Evolutionary conservation across 37 sponge, comb jelly and placozoan genomes (phyloP).

Genomic region (Trichoplax adhaerens): DNA sequence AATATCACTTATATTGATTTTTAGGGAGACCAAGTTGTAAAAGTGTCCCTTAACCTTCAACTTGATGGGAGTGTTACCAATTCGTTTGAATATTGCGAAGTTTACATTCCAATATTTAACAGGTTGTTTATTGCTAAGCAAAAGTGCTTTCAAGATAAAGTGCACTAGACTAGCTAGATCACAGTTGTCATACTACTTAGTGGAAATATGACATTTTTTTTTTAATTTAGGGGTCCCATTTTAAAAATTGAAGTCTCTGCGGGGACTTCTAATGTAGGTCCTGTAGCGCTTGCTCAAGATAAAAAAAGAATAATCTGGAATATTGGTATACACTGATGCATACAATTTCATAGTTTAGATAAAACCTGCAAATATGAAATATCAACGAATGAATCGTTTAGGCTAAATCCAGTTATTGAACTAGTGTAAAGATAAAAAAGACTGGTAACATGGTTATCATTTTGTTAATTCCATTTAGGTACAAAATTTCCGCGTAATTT

Average conservation of each 20-base stretch:
- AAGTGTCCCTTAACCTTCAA: conserved; percentile 60
- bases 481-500: conserved; percentile 68
- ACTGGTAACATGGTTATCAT: background rate
- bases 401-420: too few species aligned
- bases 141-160: too few species aligned
- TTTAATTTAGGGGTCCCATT: conserved; percentile 43
- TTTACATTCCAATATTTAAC: conserved; percentile 70
- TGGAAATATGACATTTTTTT: too few species aligned
- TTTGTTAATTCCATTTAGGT: conserved; percentile 15
- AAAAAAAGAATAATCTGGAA: conserved; percentile 59
- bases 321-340: conserved; percentile 21
- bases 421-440: too few species aligned
- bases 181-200: too few species aligned
- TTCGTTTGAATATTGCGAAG: conserved; percentile 67
- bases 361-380: too few species aligned
- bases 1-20: conserved; percentile 21
- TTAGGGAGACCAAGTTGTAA: conserved; percentile 17
- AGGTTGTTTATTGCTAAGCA: conserved; percentile 15
- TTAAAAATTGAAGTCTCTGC: conserved; percentile 44
- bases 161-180: too few species aligned
- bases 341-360: too few species aligned
- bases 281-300: conserved; percentile 23
- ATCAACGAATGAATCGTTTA: too few species aligned
- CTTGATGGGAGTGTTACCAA: conserved; percentile 50
- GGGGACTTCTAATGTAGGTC: conserved; percentile 5